phyloP scores from a whole-genome alignment of 2,113 vertebrate genomes.

The Spermophilus dauricus region DNA sequence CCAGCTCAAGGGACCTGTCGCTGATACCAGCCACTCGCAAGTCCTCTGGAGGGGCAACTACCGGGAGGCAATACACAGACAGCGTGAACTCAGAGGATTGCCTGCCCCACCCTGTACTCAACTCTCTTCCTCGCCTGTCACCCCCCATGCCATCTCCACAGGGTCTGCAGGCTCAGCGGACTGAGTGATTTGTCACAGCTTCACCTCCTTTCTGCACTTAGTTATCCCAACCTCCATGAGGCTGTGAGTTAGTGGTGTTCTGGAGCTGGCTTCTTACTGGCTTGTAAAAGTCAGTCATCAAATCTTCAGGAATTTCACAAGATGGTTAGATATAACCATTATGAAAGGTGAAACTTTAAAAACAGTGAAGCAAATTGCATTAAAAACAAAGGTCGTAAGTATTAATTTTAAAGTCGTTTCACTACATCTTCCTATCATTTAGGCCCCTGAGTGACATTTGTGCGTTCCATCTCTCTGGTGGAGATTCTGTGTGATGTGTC shows the following conservation, averaged over 20 bases:
- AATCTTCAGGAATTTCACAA: background rate
- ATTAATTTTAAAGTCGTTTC: background rate
- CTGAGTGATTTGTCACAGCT: background rate
- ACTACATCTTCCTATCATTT: background rate
- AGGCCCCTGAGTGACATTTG: background rate
- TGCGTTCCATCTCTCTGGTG: background rate
- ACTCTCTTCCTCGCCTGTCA: background rate
- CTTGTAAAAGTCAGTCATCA: background rate
- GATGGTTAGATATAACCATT: background rate
- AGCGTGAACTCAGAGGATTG: conserved; percentile 75
- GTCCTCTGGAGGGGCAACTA: conserved; percentile 95
- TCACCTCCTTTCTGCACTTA: background rate
- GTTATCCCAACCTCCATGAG: background rate
- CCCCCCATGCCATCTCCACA: background rate
- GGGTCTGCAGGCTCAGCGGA: background rate
- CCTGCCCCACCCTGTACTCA: background rate
- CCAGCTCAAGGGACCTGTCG: conserved; percentile 93
- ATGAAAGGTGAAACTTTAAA: background rate
- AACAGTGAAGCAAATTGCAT: background rate
- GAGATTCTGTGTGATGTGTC: background rate
- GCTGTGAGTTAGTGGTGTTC: background rate
- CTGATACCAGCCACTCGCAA: conserved; percentile 92
- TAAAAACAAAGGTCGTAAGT: background rate
- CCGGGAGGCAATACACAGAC: conserved; percentile 82
- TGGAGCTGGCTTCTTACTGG: background rate